Conservation (phyloP, 2,888 invertebrate species). For the Priocnemis perturbator region DNA sequence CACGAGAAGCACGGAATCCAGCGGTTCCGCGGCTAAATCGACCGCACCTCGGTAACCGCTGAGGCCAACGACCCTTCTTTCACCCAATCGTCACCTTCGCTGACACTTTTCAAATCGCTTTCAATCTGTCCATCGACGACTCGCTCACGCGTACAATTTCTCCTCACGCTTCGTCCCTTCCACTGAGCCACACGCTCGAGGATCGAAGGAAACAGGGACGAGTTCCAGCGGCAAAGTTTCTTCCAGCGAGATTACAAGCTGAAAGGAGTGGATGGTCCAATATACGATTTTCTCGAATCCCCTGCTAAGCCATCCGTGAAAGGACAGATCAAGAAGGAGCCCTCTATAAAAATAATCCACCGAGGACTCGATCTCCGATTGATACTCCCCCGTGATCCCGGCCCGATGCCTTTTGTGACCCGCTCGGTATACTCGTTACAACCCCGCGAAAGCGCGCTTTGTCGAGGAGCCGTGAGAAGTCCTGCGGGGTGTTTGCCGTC, state of each 20-base stretch:
- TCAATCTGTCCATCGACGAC: no score
- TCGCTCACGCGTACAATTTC: no score
- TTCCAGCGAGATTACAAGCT: constrained; percentile 37
- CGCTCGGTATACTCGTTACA: constrained; percentile 28
- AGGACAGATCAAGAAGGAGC: constrained; percentile 64
- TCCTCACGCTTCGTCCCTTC: no score
- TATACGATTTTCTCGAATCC: constrained; percentile 62
- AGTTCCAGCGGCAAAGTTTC: constrained; percentile 4
- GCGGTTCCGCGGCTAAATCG: no score
- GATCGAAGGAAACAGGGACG: no score
- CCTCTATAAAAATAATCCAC: constrained; percentile 65
- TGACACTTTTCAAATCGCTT: no score
- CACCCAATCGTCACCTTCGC: no score
- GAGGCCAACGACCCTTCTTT: no score
- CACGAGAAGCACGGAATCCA: no score
- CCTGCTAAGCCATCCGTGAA: constrained; percentile 67
- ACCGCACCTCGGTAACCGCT: no score
- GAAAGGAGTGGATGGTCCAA: constrained; percentile 52
- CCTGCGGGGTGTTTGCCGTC: constrained; percentile 34
- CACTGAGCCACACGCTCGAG: no score
- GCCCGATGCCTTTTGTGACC: constrained; percentile 53
- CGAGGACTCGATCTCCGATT: constrained; percentile 65
- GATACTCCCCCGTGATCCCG: constrained; percentile 56
- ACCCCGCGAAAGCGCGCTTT: constrained; percentile 40
- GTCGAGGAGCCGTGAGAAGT: constrained; percentile 49